phyloP scores from a whole-genome alignment of 2,888 invertebrate species.

The Acrobasis suavella region DNA sequence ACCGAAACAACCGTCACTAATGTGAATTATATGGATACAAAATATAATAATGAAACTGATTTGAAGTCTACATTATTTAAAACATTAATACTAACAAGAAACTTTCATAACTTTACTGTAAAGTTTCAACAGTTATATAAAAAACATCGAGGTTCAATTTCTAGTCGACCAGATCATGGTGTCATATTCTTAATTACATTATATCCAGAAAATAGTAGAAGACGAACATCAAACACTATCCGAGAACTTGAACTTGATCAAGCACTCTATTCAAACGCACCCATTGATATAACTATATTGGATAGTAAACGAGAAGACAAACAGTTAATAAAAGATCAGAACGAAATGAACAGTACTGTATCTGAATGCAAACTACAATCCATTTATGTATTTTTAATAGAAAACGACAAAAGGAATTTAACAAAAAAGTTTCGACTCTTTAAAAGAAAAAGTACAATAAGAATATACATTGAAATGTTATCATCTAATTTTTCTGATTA shows the following conservation, averaged over 20 bases:
- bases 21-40: conserved; percentile 25
- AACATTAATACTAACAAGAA: conserved; percentile 51
- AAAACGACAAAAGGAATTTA: conserved; percentile 49
- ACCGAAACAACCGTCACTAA: conserved; percentile 14
- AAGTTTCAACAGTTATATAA: conserved; percentile 52
- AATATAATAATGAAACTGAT: conserved; percentile 32
- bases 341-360: conserved; percentile 27
- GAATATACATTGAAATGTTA: conserved; percentile 61
- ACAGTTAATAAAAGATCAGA: conserved; percentile 33
- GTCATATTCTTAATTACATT: conserved; percentile 64
- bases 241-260: conserved; percentile 43
- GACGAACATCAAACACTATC: conserved; percentile 27
- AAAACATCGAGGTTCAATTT: conserved; percentile 31
- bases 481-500: conserved; percentile 45
- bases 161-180: conserved; percentile 38
- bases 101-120: conserved; percentile 55
- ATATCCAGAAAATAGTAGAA: conserved; percentile 34
- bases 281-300: conserved; percentile 62
- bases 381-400: conserved; percentile 52
- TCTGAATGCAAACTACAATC: conserved; percentile 57
- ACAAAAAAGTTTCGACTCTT: conserved; percentile 57
- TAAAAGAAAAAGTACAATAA: conserved; percentile 50
- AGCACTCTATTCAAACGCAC: conserved; percentile 40
- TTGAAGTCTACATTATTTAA: conserved; percentile 50
- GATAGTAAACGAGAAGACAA: conserved; percentile 44